A percentile compares a stretch with the other conserved stretches of the same genome.
These are phyloP conservation scores for Beris chalybata DNA, from an alignment of 2,888 invertebrate genomes.

Conservation along the genomic window DNA sequence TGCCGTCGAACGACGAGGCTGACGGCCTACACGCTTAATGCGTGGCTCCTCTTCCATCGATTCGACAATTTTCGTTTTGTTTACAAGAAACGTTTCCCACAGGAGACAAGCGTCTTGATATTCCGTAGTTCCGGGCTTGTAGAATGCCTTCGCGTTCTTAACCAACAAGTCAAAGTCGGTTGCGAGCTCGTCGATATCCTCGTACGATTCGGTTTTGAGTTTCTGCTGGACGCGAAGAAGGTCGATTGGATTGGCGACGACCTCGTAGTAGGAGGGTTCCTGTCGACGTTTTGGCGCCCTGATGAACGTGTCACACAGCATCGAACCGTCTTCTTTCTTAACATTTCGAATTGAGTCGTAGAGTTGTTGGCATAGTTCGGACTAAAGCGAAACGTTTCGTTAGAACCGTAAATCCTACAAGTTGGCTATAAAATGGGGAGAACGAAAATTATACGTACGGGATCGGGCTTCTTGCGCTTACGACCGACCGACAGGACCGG, in stretches of 20 bases:
- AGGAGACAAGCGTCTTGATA: slow-evolving; percentile 87
- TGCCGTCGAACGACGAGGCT: slow-evolving; percentile 49
- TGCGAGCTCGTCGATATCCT: slow-evolving; percentile 88
- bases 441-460: slow-evolving; percentile 57
- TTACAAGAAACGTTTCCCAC: slow-evolving; percentile 76
- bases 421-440: slow-evolving; percentile 6
- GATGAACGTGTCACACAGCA: slow-evolving; percentile 92
- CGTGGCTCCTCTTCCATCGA: slow-evolving; percentile 51
- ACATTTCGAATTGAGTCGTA: slow-evolving; percentile 89
- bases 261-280: slow-evolving; percentile 88
- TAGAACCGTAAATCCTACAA: background rate
- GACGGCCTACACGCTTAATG: slow-evolving; percentile 49
- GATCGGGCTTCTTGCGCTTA: slow-evolving; percentile 74
- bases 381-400: slow-evolving; percentile 56
- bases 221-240: slow-evolving; percentile 92
- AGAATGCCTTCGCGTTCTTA: slow-evolving; percentile 93
- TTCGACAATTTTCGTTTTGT: slow-evolving; percentile 52
- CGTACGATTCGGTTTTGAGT: slow-evolving; percentile 94
- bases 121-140: slow-evolving; percentile 82
- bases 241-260: slow-evolving; percentile 94
- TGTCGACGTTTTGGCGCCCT: slow-evolving; percentile 91
- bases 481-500: slow-evolving; percentile 56
- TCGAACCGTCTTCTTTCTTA: slow-evolving; percentile 88
- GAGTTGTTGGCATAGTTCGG: slow-evolving; percentile 86
- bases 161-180: slow-evolving; percentile 89